Percentiles rank a stretch among this genome's conserved stretches.
Conservation (phyloP, 2,888 invertebrate genomes). For the Thera obeliscata region DNA sequence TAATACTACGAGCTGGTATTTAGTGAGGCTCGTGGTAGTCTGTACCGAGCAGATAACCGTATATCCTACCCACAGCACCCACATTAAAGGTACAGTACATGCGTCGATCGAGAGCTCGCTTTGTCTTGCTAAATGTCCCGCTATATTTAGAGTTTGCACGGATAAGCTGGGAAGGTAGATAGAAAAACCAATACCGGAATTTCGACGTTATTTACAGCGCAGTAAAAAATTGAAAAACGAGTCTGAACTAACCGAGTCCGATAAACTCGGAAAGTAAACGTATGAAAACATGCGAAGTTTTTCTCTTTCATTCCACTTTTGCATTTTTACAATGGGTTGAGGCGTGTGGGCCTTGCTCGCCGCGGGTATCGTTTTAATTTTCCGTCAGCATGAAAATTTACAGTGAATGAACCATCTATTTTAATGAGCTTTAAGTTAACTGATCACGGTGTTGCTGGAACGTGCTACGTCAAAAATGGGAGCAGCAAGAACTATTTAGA, state of each 20-base stretch:
- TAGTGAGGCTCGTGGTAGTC: constrained; percentile 71
- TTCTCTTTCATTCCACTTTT: constrained; percentile 65
- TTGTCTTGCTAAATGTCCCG: constrained; percentile 51
- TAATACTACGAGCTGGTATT: constrained; percentile 70
- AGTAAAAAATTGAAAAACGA: constrained; percentile 43
- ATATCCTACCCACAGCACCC: constrained; percentile 45
- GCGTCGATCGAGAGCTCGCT: constrained; percentile 51
- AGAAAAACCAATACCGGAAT: constrained; percentile 46
- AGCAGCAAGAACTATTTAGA: constrained; percentile 29
- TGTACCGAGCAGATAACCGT: constrained; percentile 70
- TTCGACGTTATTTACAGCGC: constrained; percentile 34
- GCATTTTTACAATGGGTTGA: constrained; percentile 62
- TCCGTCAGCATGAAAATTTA: constrained; percentile 79
- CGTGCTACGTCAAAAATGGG: constrained; percentile 44
- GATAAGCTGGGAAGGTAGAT: constrained; percentile 38
- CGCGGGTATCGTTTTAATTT: constrained; percentile 82
- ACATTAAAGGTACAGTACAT: constrained; percentile 54
- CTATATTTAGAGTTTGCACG: constrained; percentile 26
- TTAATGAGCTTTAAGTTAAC: constrained; percentile 83
- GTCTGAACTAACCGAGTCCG: constrained; percentile 51
- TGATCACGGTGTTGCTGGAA: constrained; percentile 63
- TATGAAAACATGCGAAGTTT: constrained; percentile 68
- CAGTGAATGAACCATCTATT: constrained; percentile 81
- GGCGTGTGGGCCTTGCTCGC: constrained; percentile 51
- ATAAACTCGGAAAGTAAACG: constrained; percentile 68